Evolutionary conservation across 2,888 invertebrate species (phyloP).

Genomic region (Chorisops tibialis): DNA sequence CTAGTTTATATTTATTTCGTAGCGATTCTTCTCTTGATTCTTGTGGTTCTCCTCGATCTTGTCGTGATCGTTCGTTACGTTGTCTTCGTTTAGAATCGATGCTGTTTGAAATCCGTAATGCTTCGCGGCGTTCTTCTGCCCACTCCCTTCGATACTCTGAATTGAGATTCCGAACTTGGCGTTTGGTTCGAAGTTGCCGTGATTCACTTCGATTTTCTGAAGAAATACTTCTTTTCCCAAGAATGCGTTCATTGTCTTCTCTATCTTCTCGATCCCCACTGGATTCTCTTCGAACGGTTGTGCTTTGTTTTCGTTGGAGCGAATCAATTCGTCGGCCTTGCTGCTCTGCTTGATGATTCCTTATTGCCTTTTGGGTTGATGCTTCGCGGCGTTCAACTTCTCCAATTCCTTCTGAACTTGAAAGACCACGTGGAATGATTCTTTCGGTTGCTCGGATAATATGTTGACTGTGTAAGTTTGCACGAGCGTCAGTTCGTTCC

Average conservation of each 20-base stretch:
- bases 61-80: neutral
- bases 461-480: too few relatives aligned
- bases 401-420: too few relatives aligned
- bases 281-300: neutral
- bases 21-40: neutral
- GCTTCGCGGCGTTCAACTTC: slow-evolving; percentile 1
- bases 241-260: neutral
- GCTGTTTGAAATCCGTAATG: neutral
- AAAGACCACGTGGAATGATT: too few relatives aligned
- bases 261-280: neutral
- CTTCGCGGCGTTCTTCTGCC: neutral
- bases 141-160: neutral
- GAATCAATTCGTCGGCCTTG: neutral
- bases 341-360: too few relatives aligned
- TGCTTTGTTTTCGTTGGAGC: neutral
- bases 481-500: too few relatives aligned
- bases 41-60: neutral
- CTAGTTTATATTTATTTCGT: too few relatives aligned
- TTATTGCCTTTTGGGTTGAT: too few relatives aligned
- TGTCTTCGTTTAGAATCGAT: neutral
- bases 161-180: neutral
- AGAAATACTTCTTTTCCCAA: neutral
- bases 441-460: too few relatives aligned
- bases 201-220: neutral
- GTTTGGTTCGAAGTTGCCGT: neutral